Percentiles rank a stretch among this genome's conserved stretches.
phyloP scores from a whole-genome alignment of 2,113 vertebrate genomes.

The Podarcis muralis region DNA sequence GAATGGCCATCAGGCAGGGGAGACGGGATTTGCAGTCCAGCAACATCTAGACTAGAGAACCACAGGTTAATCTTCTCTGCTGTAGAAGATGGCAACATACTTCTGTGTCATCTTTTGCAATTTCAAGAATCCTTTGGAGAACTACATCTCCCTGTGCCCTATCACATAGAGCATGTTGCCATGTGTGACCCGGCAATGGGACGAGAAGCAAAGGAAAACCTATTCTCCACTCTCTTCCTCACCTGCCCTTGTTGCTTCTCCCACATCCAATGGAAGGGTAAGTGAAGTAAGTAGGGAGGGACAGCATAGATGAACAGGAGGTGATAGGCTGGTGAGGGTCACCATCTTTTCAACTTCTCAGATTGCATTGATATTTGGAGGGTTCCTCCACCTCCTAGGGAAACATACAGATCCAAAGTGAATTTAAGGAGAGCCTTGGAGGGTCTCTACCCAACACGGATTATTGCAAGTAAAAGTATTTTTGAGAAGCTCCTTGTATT shows the following conservation, averaged over 20 bases:
- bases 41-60: too few relatives aligned
- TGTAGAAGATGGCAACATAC: background rate
- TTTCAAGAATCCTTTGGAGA: background rate
- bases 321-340: background rate
- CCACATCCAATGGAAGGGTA: background rate
- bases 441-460: background rate
- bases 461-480: background rate
- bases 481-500: background rate
- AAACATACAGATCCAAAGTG: background rate
- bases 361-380: background rate
- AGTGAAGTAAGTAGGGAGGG: background rate
- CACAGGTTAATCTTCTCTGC: too few relatives aligned
- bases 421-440: background rate
- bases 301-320: background rate
- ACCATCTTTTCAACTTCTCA: background rate
- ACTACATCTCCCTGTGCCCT: background rate
- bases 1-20: too few relatives aligned
- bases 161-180: background rate
- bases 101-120: background rate
- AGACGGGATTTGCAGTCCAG: too few relatives aligned
- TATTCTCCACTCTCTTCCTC: background rate
- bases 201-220: too few relatives aligned
- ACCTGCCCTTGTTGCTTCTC: background rate
- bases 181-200: background rate
- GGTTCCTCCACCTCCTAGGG: background rate